phyloP scores from a whole-genome alignment of 1,140 invertebrate species.

The Carposina sasakii region DNA sequence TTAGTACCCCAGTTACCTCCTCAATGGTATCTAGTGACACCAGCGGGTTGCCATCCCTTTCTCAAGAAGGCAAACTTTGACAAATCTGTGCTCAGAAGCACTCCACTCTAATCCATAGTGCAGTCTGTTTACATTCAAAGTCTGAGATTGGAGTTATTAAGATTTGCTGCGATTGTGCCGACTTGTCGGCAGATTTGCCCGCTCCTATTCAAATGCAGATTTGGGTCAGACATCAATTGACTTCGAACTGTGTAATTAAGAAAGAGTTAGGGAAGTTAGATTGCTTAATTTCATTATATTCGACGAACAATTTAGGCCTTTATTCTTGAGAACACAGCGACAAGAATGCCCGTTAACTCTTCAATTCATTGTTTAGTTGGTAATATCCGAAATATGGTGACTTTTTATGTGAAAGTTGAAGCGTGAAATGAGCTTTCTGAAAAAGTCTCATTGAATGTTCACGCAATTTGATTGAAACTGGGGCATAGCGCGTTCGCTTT shows the following conservation, averaged over 20 bases:
- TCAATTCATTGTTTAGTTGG: too few species aligned
- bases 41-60: conserved; percentile 15
- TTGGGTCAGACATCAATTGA: conserved; percentile 62
- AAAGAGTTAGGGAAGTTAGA: conserved; percentile 45
- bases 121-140: conserved; percentile 56
- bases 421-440: too few species aligned
- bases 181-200: conserved; percentile 48
- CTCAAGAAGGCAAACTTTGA: conserved; percentile 49
- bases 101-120: conserved; percentile 49
- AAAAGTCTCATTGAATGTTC: too few species aligned
- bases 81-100: too few species aligned
- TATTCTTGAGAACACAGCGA: too few species aligned
- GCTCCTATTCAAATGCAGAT: conserved; percentile 62
- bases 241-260: conserved; percentile 57
- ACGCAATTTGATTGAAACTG: too few species aligned
- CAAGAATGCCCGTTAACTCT: too few species aligned
- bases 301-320: too few species aligned
- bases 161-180: conserved; percentile 55
- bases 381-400: too few species aligned
- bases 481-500: too few species aligned
- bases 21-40: conserved; percentile 8
- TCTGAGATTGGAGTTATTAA: conserved; percentile 62
- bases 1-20: neutral
- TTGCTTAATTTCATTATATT: conserved; percentile 42
- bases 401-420: too few species aligned